Evolutionary conservation across 2,113 vertebrate genomes (phyloP), one percentile per base, ranked within the genome.

Genomic region (Cyanoliseus patagonus): DNA sequence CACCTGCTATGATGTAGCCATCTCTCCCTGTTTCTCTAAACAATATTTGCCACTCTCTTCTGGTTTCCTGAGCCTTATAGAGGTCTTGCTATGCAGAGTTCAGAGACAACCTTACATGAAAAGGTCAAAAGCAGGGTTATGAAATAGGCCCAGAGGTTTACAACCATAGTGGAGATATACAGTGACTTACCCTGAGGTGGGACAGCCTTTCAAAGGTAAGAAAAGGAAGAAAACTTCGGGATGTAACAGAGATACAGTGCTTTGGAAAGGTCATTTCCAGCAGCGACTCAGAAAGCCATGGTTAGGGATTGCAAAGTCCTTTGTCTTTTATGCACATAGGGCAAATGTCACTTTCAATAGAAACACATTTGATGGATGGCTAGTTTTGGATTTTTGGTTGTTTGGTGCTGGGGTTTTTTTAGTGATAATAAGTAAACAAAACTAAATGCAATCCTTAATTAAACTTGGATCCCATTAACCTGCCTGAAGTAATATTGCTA

Each of bases 241-340:
- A 80, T 47, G 31, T 17, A 81, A 16, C 18, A 51, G 62, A 69
- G 20, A 68, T 11, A 73, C 14, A 46, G 30, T 39, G 42, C 13
- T 46, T 81, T 68, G 61, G 46, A 92, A 97, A 97, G 91, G 86
- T 97, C 80, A 94, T 61, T 88, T 94, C 46, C 55, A 94, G 88
- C 61, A 93, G 83, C 0, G 0, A 39, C 37, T 92, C 59, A 63
- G 67, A 88, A 85, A 93, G 39, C 7, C 31, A 27, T 18, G 33
- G 33, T 17, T 64, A 0, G 0, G 35, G 8, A 72, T n/a, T 86
- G 23, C 17, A 70, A 78, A 90, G 33, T 30, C 53, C 30, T 92
- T 91, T 86, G 47, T 66, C 82, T 92, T 94, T 95, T 91, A 63
- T 52, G 93, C 35, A 37, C 20, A 2, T 25, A 90, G 25, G 24